Conservation (phyloP, 2,888 invertebrate genomes). For the Tubulanus polymorphus region DNA sequence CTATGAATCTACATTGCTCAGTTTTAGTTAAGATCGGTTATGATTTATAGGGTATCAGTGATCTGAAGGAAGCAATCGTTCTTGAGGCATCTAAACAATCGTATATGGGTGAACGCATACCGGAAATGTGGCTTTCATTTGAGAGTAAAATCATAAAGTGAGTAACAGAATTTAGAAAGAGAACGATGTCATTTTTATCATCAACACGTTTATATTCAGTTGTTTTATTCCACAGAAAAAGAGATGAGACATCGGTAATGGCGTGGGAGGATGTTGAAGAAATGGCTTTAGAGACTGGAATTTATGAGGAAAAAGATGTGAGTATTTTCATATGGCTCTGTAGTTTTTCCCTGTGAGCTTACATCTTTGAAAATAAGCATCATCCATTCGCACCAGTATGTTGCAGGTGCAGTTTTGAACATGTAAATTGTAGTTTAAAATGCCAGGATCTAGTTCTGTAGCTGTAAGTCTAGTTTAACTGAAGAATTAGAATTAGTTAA, state of each 20-base stretch:
- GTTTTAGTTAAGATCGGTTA: neutral
- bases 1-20: neutral
- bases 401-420: too few relatives aligned
- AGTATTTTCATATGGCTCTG: too few relatives aligned
- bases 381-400: too few relatives aligned
- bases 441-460: too few relatives aligned
- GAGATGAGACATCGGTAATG: conserved; percentile 23
- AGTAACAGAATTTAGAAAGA: conserved; percentile 4
- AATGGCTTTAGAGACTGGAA: conserved; percentile 36
- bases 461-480: too few relatives aligned
- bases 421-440: too few relatives aligned
- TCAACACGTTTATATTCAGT: neutral
- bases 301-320: conserved; percentile 43
- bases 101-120: conserved; percentile 51
- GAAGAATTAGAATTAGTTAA: too few relatives aligned
- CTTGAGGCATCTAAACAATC: conserved; percentile 41
- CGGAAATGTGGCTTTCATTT: conserved; percentile 47
- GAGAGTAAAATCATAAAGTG: conserved; percentile 37
- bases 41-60: conserved; percentile 31
- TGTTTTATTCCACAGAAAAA: too few relatives aligned
- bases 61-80: conserved; percentile 31
- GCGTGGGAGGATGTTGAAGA: conserved; percentile 29
- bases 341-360: too few relatives aligned
- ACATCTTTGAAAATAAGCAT: too few relatives aligned
- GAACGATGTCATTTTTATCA: conserved; percentile 1